Base-by-base conservation (phyloP, 2,113 vertebrate species). In the Monarcha castaneiventris region DNA sequence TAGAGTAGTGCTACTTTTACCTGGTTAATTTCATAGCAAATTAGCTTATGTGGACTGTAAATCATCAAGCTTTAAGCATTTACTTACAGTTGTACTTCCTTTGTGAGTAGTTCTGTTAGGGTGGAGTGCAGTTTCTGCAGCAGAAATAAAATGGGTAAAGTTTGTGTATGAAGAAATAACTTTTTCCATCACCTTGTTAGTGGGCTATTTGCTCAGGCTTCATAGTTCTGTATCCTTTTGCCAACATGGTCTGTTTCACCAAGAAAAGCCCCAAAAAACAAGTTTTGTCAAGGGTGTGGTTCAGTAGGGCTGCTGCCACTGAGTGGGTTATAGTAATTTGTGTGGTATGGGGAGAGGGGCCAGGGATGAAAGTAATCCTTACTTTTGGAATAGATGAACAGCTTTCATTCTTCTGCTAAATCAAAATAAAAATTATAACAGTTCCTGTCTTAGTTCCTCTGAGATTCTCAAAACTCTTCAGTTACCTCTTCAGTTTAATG, bases 341-440 rank as follows among this genome's bases (percentile, higher is more conserved):
- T 44, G 43, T 44, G 23, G 8, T 48, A 19, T n/a, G 27, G 10
- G 17, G 13, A 5, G 9, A 7, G 1, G 8, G 43, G 4, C 4
- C 0, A 0, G 4, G 16, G 13, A 6, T 4, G 3, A 7, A 61
- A 41, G 19, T 51, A 66, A 32, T 46, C 16, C 19, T 66, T 64
- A 22, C 39, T 75, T 35, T 66, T 56, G 35, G 10, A 80, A 22
- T 16, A 71, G 26, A 37, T 79, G 25, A 64, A 68, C 1, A 1
- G 6, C 32, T 29, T 78, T 86, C 11, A 10, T 77, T 93, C 37
- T 61, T 58, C 33, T 51, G 26, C 51, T 74, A 51, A 68, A 56
- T 74, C 10, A 46, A 86, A 93, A 73, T 63, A 73, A 80, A 90
- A 58, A 73, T 37, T 0, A 0, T 41, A 33, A 41, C 11, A 49